Base-by-base conservation (phyloP, 2,113 vertebrate genomes). In the Electrona antarctica region DNA sequence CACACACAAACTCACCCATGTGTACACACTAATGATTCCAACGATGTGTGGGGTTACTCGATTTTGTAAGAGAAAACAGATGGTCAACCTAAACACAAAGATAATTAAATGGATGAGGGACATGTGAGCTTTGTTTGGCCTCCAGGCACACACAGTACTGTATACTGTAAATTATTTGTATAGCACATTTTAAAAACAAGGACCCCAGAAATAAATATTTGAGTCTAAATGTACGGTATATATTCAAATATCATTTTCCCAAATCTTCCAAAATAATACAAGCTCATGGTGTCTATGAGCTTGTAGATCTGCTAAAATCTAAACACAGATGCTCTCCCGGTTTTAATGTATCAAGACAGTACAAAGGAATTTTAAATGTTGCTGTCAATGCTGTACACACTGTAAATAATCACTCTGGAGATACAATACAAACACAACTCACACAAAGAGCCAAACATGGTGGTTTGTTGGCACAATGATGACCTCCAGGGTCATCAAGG, bases 401-500 rank as follows among this genome's bases (percentile, higher is more conserved):
- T 49, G 60, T 76, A 78, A 84, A 82, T 79, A 74, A 82, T 61
- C 56, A 15, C 67, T 69, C 9, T 7, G 21, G 28, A 76, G 73
- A 84, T 75, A 72, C 65, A 65, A 64, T 54, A 61, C 74, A 71
- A 85, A 78, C 67, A 57, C 1, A 13, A 7, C 1, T 80, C 55
- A 46, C 7, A 62, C 58, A 69, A 55, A 56, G 47, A n/a, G n/a
- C 49, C 74, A 62, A 29, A 72, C 13, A 55, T 63, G 56, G 73
- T 71, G 74, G 73, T 6, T 4, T 41, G 64, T 7, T 68, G 73
- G 78, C 63, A 28, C 45, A 49, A 21, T 67, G 56, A 77, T 79
- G 80, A 68, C 69, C 71, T 60, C n/a, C 11, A 48, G 60, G 67
- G 79, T 80, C 71, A 88, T 80, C 71, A 88, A 28, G 78, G 70